These are phyloP conservation scores for Drosophila meridionalis DNA, from an alignment of 2,888 invertebrate genomes.

Conservation along the genomic window DNA sequence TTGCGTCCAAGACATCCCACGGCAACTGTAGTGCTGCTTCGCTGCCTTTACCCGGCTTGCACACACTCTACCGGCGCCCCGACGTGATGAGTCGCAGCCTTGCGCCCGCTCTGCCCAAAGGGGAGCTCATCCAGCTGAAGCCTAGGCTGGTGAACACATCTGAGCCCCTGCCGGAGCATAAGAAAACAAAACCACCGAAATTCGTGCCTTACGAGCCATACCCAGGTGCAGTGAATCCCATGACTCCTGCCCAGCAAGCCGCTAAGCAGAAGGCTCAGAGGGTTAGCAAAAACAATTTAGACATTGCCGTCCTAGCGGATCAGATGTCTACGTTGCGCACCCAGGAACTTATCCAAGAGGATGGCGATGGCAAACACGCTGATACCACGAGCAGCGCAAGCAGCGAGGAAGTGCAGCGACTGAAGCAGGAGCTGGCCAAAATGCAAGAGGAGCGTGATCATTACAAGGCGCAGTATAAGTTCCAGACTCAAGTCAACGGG, in stretches of 20 bases:
- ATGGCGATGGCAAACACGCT: conserved; percentile 83
- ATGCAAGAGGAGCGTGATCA: conserved; percentile 89
- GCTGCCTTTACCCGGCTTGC: conserved; percentile 72
- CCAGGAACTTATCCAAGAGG: conserved; percentile 86
- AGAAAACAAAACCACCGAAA: conserved; percentile 88
- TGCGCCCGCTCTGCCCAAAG: conserved; percentile 86
- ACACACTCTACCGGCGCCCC: conserved; percentile 78
- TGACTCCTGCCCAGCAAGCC: conserved; percentile 86
- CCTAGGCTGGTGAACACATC: conserved; percentile 87
- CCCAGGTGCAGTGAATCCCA: conserved; percentile 93
- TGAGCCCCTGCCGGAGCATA: conserved; percentile 70
- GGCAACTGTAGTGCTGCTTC: neutral
- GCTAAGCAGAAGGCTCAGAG: conserved; percentile 62
- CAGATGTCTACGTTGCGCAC: conserved; percentile 90
- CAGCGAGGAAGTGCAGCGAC: conserved; percentile 51
- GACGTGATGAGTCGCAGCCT: conserved; percentile 77
- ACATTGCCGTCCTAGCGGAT: conserved; percentile 88
- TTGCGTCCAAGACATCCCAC: conserved; percentile 50
- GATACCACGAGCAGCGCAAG: conserved; percentile 3
- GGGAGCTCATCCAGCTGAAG: conserved; percentile 87
- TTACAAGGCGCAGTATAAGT: conserved; percentile 92
- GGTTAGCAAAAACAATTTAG: conserved; percentile 87
- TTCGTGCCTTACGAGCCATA: conserved; percentile 96
- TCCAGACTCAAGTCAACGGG: conserved; percentile 95
- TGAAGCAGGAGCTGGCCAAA: conserved; percentile 81